Base-by-base conservation (phyloP, 2,888 invertebrate species). In the Pseudococcus viburni region DNA sequence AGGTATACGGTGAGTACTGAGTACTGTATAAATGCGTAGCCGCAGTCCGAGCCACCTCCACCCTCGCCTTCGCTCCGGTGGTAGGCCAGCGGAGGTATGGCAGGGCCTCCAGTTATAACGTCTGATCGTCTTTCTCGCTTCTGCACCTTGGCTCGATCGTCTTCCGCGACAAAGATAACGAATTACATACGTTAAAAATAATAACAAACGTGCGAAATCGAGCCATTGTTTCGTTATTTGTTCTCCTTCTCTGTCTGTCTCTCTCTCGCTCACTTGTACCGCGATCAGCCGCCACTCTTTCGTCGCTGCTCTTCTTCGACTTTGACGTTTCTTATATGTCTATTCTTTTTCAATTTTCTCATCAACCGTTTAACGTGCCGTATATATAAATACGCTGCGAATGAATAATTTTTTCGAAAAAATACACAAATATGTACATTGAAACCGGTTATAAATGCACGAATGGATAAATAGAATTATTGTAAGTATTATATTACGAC, bases 191-290 rank as follows among this genome's bases (percentile, higher is more conserved):
- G 85, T 85, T 85, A 85, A 59, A 85, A 85, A 85, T 85, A 85
- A 85, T 85, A 85, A 85, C 85, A 26, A 85, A 85, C 85, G 85
- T 85, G 85, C 85, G 85, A 85, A 85, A 85, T 85, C 55, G 59
- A 85, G 85, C 85, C 59, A 85, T 85, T 85, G 85, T 85, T 85
- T 59, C 85, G 59, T 85, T 59, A 33, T 51, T 26, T 85, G 6
- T 39, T 77, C 64, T 77, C 39, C 39, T 33, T 33, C 26, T 33
- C 26, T 33, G 3, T 33, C 26, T 33, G 26, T 33, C 26, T 33
- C 26, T 33, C 8, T 26, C 77, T 64, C 22, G 19, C 77, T 26
- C 22, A 51, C 51, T 51, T 12, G 51, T 15, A 17, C 5, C 17
- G 51, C 12, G 51, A 51, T 17, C 51, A 51, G 5, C 5, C 51